Evolutionary conservation across 2,113 vertebrate genomes (phyloP), one percentile per base, ranked within the genome.

Genomic region (Ovis canadensis): DNA sequence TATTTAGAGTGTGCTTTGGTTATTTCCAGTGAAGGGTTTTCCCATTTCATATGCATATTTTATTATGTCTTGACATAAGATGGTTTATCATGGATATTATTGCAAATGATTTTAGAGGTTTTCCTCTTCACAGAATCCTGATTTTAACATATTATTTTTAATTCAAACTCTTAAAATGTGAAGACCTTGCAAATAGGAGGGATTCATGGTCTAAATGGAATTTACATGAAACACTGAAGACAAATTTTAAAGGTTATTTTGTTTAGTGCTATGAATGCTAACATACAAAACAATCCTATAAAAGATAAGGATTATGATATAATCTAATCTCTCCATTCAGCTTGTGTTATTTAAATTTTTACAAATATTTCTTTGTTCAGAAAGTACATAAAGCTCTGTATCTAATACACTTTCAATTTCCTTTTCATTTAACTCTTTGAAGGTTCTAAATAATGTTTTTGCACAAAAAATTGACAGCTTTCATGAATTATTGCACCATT

Each of bases 341-440:
- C 36, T 93, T 87, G 6, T 23, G 87, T 71, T 91, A 55, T 89
- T 85, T 60, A 95, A 89, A 62, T 27, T 84, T 98, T 96, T 96
- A 67, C 15, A 90, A 95, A 80, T 52, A 78, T 94, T 90, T 94
- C 40, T 90, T 71, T 83, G 62, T 54, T 89, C 45, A n/a, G 6
- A 67, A 96, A 55, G 5, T 36, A 82, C 4, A 90, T 45, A 52
- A 87, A 31, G 10, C n/a, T 84, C 74, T 95, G 52, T 31, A 57
- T 27, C 9, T 77, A 90, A 77, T 27, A 62, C 16, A 33, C 54
- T 92, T 93, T 57, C 43, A 64, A 19, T 87, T 86, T 93, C 19
- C n/a, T 91, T 96, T 91, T 80, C 80, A 87, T 64, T 54, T 88
- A 90, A 97, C n/a, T 96, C 52, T 86, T 95, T 17, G 33, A 90